These are phyloP conservation scores for Ophion costatus DNA, from an alignment of 2,888 invertebrate genomes.

Conservation along the genomic window DNA sequence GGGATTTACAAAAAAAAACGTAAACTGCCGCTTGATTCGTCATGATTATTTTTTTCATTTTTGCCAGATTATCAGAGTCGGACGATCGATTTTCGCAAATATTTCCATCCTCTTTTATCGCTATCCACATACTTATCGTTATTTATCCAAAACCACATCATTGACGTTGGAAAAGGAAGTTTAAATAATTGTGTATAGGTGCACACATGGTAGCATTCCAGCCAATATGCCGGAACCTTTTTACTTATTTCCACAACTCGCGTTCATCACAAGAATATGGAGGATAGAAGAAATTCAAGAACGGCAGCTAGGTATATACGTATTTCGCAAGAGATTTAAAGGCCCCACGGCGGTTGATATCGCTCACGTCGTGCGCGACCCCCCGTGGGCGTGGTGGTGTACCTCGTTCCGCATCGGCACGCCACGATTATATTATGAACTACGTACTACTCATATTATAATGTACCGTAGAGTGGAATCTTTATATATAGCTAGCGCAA, in stretches of 20 bases:
- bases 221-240: not conserved
- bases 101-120: too few species aligned
- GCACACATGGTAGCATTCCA: not conserved
- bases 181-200: too few species aligned
- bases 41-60: too few species aligned
- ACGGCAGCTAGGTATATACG: conserved; percentile 35
- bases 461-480: conserved; percentile 33
- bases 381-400: conserved; percentile 75
- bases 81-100: too few species aligned
- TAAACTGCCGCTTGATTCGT: too few species aligned
- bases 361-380: conserved; percentile 68
- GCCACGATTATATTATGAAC: conserved; percentile 65
- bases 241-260: not conserved
- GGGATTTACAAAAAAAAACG: too few species aligned
- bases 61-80: too few species aligned
- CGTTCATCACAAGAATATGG: not conserved
- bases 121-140: too few species aligned
- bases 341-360: conserved; percentile 49
- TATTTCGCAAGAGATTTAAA: conserved; percentile 49
- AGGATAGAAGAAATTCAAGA: conserved; percentile 25
- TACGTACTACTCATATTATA: conserved; percentile 44
- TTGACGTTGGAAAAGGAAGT: too few species aligned
- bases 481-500: conserved; percentile 3
- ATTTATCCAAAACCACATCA: too few species aligned
- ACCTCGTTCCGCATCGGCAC: conserved; percentile 71